phyloP scores from a whole-genome alignment of 2,113 vertebrate species.

The Brachyhypopomus occidentalis region DNA sequence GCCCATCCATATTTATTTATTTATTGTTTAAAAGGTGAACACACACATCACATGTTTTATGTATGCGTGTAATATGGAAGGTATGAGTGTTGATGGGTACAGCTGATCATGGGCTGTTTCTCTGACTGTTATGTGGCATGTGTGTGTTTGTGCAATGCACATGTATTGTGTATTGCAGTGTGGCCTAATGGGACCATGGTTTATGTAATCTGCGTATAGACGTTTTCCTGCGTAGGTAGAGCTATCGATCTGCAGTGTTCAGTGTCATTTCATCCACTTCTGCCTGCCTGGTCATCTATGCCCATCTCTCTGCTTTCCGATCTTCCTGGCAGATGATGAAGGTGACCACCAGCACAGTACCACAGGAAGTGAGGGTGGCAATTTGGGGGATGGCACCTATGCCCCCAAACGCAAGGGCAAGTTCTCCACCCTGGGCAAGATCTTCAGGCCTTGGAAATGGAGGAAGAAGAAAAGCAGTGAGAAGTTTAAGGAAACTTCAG shows the following conservation, averaged over 20 bases:
- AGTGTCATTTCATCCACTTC: background rate
- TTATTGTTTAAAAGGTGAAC: constrained; percentile 23
- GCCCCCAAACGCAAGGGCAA: constrained; percentile 95
- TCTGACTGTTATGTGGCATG: background rate
- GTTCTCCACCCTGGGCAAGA: constrained; percentile 93
- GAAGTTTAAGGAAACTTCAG: constrained; percentile 94
- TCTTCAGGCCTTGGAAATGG: constrained; percentile 99
- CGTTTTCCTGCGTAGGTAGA: background rate
- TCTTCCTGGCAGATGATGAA: constrained; percentile 75
- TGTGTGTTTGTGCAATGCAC: background rate
- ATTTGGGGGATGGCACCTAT: constrained; percentile 83
- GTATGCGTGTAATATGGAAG: background rate
- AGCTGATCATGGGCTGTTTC: background rate
- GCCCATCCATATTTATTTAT: background rate
- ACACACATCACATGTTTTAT: background rate
- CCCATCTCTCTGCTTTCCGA: constrained; percentile 1
- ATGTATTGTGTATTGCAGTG: background rate
- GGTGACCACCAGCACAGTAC: constrained; percentile 81
- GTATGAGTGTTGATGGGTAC: background rate
- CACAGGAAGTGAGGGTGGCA: constrained; percentile 80
- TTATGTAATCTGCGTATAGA: constrained; percentile 11
- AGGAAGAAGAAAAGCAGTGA: constrained; percentile 98
- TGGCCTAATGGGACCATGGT: background rate
- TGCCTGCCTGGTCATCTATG: background rate
- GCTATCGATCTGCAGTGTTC: background rate